Evolutionary conservation across 2,113 vertebrate species (phyloP), one percentile per base, ranked within the genome.

Genomic region (Ramphastos sulfuratus): DNA sequence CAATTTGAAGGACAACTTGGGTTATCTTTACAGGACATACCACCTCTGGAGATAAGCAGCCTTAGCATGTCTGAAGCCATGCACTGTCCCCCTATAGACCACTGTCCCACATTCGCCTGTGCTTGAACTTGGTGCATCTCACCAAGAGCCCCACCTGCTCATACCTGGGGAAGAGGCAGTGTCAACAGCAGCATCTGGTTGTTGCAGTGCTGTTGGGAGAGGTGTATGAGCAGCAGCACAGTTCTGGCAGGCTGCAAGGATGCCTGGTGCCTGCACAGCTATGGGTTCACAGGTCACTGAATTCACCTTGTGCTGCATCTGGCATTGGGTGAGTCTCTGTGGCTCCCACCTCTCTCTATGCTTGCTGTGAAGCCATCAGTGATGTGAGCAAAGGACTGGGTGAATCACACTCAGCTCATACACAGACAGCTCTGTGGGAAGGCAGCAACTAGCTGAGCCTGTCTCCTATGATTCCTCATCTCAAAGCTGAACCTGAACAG

Each of bases 261-360:
- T 0, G 0, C 37, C 35, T 73, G 60, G 56, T n/a, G 54, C 69
- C 85, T n/a, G 25, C 5, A 0, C 63, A 50, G 56, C 73, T 3
- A 1, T 0, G 1, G 17, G 35, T 25, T 77, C 73, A 33, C 37
- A n/a, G 66, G 44, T 63, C 70, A 42, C 17, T 44, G 85, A 85
- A 67, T 46, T 93, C 75, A 76, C 74, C 81, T 69, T 31, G 66
- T 46, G 52, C 69, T 54, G 70, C 1, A 8, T 25, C 31, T 0
- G 0, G 23, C 0, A 0, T 13, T 0, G 8, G n/a, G 14, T 0
- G 8, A 63, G 71, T 39, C 39, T 23, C 30, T 21, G 56, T 39
- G 50, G 50, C 59, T 63, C 28, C n/a, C 39, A 31, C 15, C 48
- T 42, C 46, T 73, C 1, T 2, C 21, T 15, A 28, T 0, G 0